phyloP scores from a whole-genome alignment of 2,888 invertebrate genomes.

The Ashinkailepas kermadecensis region DNA sequence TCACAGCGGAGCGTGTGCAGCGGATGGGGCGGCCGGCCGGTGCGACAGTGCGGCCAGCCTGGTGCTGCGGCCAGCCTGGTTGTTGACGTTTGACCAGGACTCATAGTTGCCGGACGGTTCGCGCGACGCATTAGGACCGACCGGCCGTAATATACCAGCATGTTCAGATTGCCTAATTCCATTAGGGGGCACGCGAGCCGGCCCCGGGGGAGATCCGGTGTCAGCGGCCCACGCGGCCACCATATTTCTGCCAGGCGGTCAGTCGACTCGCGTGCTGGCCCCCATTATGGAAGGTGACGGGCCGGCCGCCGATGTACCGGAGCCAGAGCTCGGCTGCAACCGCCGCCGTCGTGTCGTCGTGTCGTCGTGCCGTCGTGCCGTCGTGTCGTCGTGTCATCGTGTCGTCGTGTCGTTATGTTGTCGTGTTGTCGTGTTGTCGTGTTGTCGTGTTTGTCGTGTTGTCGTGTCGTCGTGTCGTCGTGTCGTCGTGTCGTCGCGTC shows the following conservation, averaged over 20 bases:
- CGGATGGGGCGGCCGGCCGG: not conserved
- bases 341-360: too few relatives aligned
- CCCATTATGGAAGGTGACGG: not conserved
- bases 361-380: too few relatives aligned
- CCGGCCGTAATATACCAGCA: not conserved
- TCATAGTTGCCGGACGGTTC: not conserved
- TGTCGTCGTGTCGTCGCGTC: too few relatives aligned
- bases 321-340: not conserved
- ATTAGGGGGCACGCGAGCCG: slow-evolving; percentile 3
- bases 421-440: too few relatives aligned
- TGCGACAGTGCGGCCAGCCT: not conserved
- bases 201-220: not conserved
- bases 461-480: too few relatives aligned
- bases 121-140: not conserved
- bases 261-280: not conserved
- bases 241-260: not conserved
- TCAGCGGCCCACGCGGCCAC: not conserved
- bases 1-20: too few relatives aligned
- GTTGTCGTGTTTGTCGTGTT: too few relatives aligned
- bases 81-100: not conserved
- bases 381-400: too few relatives aligned
- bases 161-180: slow-evolving; percentile 7
- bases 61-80: not conserved
- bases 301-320: not conserved
- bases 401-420: too few relatives aligned